Conservation (phyloP, 1,140 invertebrate genomes). For the Danaus melanippus region DNA sequence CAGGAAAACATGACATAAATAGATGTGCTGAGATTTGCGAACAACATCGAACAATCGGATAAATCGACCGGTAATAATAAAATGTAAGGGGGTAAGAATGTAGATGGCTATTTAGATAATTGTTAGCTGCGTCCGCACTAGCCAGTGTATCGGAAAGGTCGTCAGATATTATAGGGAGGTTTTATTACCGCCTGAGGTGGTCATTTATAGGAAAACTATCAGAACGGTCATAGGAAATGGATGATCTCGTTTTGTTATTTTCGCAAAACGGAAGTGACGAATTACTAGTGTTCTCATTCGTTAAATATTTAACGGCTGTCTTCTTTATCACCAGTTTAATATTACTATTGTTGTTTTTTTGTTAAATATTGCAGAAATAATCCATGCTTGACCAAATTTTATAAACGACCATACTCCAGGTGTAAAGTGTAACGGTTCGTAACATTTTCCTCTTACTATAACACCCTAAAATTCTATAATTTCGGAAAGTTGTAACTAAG, state of each 20-base stretch:
- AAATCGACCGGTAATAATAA: constrained; percentile 72
- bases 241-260: constrained; percentile 49
- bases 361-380: neutral
- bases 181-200: constrained; percentile 60
- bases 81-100: constrained; percentile 70
- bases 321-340: constrained; percentile 1
- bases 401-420: constrained; percentile 21
- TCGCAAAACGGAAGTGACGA: constrained; percentile 23
- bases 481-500: too few species aligned
- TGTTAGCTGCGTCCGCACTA: constrained; percentile 57
- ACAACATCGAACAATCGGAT: constrained; percentile 49
- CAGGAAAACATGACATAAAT: constrained; percentile 46
- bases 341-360: neutral
- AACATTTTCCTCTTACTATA: constrained; percentile 24
- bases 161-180: constrained; percentile 45
- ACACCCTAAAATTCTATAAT: too few species aligned
- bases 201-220: constrained; percentile 67
- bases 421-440: constrained; percentile 38
- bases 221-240: constrained; percentile 45
- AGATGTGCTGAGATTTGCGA: constrained; percentile 56
- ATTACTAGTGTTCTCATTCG: constrained; percentile 14
- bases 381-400: too few species aligned
- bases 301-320: neutral
- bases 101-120: constrained; percentile 72
- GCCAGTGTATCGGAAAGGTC: constrained; percentile 67